Evolutionary conservation across 2,113 vertebrate genomes (phyloP).

Genomic region (Mugil cephalus): DNA sequence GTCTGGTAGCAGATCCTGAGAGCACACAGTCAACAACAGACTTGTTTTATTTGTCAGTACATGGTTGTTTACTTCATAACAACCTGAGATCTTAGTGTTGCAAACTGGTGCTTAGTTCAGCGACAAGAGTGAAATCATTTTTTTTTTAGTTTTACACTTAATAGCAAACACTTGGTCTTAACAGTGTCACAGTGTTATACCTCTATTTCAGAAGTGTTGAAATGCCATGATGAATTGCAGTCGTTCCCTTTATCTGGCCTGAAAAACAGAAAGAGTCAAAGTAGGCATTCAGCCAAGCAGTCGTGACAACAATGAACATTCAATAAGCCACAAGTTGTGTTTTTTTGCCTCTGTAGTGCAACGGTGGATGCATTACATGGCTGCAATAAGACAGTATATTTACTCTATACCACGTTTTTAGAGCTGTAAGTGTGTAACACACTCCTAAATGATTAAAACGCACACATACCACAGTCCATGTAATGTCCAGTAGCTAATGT

Average conservation of each 20-base stretch:
- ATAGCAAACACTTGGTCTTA: neutral
- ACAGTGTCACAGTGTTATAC: conserved; percentile 41
- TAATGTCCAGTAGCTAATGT: conserved; percentile 81
- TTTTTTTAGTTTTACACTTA: neutral
- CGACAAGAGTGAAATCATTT: too few species aligned
- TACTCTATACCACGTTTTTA: neutral
- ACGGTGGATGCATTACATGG: too few species aligned
- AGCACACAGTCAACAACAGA: conserved; percentile 9
- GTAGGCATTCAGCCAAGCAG: neutral
- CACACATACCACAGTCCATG: conserved; percentile 84
- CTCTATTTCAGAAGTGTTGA: conserved; percentile 73
- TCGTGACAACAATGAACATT: neutral
- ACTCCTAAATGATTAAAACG: neutral
- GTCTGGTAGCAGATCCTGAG: conserved; percentile 76
- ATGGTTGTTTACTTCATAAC: neutral
- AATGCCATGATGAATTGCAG: conserved; percentile 82
- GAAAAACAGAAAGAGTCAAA: conserved; percentile 31
- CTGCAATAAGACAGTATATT: neutral
- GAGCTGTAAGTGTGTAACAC: neutral
- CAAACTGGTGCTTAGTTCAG: too few species aligned
- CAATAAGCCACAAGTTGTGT: neutral
- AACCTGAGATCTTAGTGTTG: too few species aligned
- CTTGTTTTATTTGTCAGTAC: neutral
- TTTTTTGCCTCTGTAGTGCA: neutral
- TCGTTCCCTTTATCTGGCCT: conserved; percentile 77